Conservation (phyloP, 2,888 invertebrate species). For the Hylaea fasciaria region DNA sequence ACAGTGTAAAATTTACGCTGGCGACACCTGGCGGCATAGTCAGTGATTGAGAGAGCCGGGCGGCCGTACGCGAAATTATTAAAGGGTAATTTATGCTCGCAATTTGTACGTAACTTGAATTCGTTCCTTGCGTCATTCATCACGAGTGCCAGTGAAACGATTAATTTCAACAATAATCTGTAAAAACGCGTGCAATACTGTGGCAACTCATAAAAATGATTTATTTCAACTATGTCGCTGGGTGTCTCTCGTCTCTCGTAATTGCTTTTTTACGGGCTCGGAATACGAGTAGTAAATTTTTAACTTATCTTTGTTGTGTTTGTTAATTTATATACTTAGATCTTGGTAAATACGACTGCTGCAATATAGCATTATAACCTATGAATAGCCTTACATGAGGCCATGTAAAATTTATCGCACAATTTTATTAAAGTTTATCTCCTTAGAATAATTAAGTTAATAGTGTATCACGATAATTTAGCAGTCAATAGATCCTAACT, state of each 20-base stretch:
- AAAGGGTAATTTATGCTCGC: conserved; percentile 82
- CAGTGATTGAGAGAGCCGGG: conserved; percentile 69
- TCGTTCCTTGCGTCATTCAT: conserved; percentile 81
- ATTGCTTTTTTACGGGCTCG: conserved; percentile 15
- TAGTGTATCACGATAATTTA: too few relatives aligned
- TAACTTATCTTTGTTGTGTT: not conserved
- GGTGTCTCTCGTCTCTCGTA: conserved; percentile 24
- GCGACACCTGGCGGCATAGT: conserved; percentile 73
- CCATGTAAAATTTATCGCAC: too few relatives aligned
- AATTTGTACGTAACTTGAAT: conserved; percentile 82
- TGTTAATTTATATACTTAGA: not conserved
- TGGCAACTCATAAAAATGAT: conserved; percentile 33
- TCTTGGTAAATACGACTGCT: too few relatives aligned
- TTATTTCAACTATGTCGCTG: conserved; percentile 29
- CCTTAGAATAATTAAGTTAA: too few relatives aligned
- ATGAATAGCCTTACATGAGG: too few relatives aligned
- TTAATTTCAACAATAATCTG: conserved; percentile 76
- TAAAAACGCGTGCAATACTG: conserved; percentile 62
- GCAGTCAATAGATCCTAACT: too few relatives aligned
- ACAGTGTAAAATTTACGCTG: conserved; percentile 68
- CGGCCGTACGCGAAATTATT: conserved; percentile 79
- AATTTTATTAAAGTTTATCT: too few relatives aligned
- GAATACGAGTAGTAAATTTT: not conserved
- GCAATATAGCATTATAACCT: too few relatives aligned
- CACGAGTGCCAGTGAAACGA: conserved; percentile 65